Evolutionary conservation across 2,113 vertebrate genomes (phyloP), one percentile per base, ranked within the genome.

Genomic region (Girardinichthys multiradiatus): DNA sequence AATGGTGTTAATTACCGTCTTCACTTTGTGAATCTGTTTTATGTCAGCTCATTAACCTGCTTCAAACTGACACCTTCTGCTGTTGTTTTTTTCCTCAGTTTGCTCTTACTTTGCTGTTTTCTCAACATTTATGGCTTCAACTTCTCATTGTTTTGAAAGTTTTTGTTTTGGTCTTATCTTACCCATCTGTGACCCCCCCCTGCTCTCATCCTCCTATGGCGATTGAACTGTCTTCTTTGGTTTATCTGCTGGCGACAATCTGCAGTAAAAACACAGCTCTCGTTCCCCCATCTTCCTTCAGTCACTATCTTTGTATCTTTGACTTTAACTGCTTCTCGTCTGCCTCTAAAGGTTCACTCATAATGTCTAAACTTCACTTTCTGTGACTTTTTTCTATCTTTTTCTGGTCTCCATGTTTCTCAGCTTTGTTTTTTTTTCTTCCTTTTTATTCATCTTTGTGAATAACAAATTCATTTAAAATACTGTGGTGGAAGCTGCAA

Each of bases 41-140:
- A 84, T 73, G 68, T 73, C 11, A 21, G 48, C 72, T 84, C 78
- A 79, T 84, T 87, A 87, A 84, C 81, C 85, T 79, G 78, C 76
- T 85, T 79, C 79, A 59, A 12, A 68, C 80, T 54, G 4, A 54
- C 67, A 63, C 58, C 78, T 45, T 63, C 75, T 82, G 77, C 70
- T 26, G 42, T 45, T 45, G 42, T 17, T 17, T 45, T 45, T 17
- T 45, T 45, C 42, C 42, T 45, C 1, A 1, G 42, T 5, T 19
- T 45, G 17, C 42, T 45, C 42, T 45, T 45, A 17, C 42, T 45
- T 45, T 45, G 14, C 42, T 45, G 15, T 45, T 5, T 45, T 45
- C 14, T 45, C 42, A 45, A 45, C 17, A 19, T 45, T 45, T 45
- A 19, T 17, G 19, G 42, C 60, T 69, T 57, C 80, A n/a, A 15